Evolutionary conservation across 2,888 invertebrate species (phyloP).

Genomic region (Stenotaenia linearis): DNA sequence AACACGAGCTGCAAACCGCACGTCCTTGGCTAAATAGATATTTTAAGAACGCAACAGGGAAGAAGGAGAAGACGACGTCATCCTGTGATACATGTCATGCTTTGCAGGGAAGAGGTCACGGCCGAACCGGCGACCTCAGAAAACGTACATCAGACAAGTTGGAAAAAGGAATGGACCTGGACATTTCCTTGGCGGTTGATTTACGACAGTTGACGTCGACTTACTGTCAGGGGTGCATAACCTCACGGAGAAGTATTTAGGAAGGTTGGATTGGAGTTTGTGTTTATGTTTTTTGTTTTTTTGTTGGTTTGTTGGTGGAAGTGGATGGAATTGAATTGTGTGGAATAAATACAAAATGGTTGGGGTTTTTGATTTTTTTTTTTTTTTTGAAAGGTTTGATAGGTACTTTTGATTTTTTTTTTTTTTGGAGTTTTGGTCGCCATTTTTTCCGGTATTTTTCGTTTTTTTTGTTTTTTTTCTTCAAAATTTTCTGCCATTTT

Average conservation of each 20-base stretch:
- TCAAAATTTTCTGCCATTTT: too few species aligned
- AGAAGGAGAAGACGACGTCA: slow-evolving; percentile 3
- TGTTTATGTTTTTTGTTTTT: too few species aligned
- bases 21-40: slow-evolving; percentile 13
- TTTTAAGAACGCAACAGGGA: slow-evolving; percentile 3
- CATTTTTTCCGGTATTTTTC: too few species aligned
- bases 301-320: too few species aligned
- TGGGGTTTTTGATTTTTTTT: too few species aligned
- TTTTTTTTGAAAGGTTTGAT: too few species aligned
- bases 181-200: slow-evolving; percentile 10
- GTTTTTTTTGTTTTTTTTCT: too few species aligned
- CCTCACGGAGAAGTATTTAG: not conserved
- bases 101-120: not conserved
- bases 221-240: not conserved
- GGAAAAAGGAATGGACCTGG: not conserved
- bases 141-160: not conserved
- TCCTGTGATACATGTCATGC: not conserved
- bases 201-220: slow-evolving; percentile 1
- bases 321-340: too few species aligned
- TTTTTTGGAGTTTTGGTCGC: too few species aligned
- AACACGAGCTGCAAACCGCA: not conserved
- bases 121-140: slow-evolving; percentile 1
- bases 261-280: not conserved
- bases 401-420: too few species aligned
- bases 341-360: too few species aligned